phyloP scores from a whole-genome alignment of 2,797 vertebrate genomes.

The Oreortyx pictus region DNA sequence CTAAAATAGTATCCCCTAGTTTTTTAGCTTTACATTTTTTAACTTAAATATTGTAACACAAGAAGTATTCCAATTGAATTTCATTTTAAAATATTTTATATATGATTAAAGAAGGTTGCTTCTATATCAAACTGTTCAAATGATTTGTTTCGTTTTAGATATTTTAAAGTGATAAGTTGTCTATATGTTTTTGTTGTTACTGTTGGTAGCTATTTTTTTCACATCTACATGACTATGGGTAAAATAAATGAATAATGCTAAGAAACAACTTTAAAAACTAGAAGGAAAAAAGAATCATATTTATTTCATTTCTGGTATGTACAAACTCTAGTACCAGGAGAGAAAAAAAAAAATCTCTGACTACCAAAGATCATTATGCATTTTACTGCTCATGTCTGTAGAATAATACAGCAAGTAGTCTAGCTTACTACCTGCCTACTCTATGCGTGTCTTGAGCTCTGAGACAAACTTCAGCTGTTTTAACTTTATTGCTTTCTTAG shows the following conservation, averaged over 20 bases:
- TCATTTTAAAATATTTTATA: background rate
- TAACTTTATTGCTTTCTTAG: background rate
- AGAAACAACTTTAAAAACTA: background rate
- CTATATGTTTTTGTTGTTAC: background rate
- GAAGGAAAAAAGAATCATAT: background rate
- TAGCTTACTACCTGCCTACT: background rate
- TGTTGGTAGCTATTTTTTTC: background rate
- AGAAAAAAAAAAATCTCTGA: background rate
- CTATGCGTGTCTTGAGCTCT: background rate
- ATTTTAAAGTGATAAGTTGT: background rate
- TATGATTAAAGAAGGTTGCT: background rate
- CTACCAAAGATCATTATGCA: background rate
- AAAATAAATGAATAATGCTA: background rate
- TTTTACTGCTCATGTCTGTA: background rate
- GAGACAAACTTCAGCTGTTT: background rate
- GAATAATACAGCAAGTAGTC: background rate
- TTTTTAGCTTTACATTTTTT: background rate
- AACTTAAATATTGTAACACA: background rate
- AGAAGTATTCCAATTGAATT: background rate
- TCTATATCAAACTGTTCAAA: background rate
- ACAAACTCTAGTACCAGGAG: background rate
- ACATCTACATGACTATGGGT: background rate
- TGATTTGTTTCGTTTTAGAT: background rate
- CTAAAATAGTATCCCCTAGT: background rate
- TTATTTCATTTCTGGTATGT: background rate